Base-by-base conservation (phyloP, 2,888 invertebrate genomes). In the Tenthredo distinguenda region DNA sequence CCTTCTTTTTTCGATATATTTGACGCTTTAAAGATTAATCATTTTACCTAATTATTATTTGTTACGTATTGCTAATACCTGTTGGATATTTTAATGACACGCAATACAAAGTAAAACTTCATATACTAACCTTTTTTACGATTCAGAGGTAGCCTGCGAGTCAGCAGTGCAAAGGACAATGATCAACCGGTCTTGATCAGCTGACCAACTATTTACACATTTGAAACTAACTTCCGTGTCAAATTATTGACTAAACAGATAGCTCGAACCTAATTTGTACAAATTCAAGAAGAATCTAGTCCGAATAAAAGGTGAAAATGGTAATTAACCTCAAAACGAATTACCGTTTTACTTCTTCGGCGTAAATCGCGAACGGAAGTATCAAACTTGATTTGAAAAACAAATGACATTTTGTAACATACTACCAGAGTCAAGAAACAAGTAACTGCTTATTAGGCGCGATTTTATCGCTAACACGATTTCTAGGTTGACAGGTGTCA, bases 171-270 rank as follows among this genome's bases (percentile, higher is more conserved):
- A 26, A 4, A 47, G 21, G 21, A 74, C 43, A 21, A 43, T 43
- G 9, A 74, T 74, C 74, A 74, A 74, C 74, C 74, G 40, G 74
- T 40, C 21, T 74, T 40, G 74, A 74, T 74, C 74, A 74, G 74
- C 74, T 74, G 74, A 74, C 74, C 26, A 74, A 1, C 21, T 74
- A 74, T 74, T 74, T 74, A 74, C 74, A 10, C 26, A 43, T 74
- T 74, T 40, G 43, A 74, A 74, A 74, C 21, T 10, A 26, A 74
- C n/a, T 74, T 74, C 40, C 74, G 74, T 43, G 21, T 9, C 10
- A 9, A 71, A 40, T 40, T 72, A 5, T 34, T 21, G 15, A 74
- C 12, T 26, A 43, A 74, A 15, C 21, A 21, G 21, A 74, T 40
- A 40, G 43, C 12, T 12, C 40, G 6, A 21, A 12, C 10, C 7